A percentile compares a stretch with the other conserved stretches of the same genome.
These are phyloP conservation scores for Nasonia longicornis DNA, from an alignment of 1,140 invertebrate species.

Conservation along the genomic window DNA sequence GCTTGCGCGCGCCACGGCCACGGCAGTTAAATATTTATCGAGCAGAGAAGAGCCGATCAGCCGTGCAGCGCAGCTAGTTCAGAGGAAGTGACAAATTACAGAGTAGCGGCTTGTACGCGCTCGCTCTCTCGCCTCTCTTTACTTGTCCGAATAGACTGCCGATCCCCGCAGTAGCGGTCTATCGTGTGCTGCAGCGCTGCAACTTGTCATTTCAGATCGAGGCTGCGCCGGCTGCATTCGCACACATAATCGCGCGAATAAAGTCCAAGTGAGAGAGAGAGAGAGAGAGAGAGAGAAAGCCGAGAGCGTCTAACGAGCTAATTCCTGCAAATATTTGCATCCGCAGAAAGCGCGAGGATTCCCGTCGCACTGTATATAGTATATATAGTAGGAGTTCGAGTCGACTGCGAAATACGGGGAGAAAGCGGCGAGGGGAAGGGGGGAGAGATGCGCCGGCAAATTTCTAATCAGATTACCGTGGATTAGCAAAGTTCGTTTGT, in stretches of 20 bases:
- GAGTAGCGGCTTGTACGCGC: neutral
- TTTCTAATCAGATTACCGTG: slow-evolving; percentile 70
- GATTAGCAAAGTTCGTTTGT: slow-evolving; percentile 71
- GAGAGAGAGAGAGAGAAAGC: neutral
- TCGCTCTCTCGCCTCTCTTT: neutral
- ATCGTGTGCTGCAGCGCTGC: neutral
- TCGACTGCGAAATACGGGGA: slow-evolving; percentile 28
- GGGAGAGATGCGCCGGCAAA: slow-evolving; percentile 53
- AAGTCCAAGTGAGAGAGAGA: neutral
- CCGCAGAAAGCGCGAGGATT: slow-evolving; percentile 47
- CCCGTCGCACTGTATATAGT: slow-evolving; percentile 38
- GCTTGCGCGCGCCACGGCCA: no score
- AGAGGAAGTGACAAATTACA: slow-evolving; percentile 42
- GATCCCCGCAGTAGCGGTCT: neutral
- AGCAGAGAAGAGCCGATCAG: slow-evolving; percentile 25
- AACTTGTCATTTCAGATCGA: neutral
- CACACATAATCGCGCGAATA: neutral
- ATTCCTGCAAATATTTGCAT: slow-evolving; percentile 65
- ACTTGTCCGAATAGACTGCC: neutral
- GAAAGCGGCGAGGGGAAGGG: slow-evolving; percentile 40
- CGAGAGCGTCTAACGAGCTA: slow-evolving; percentile 53
- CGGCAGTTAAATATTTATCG: slow-evolving; percentile 36
- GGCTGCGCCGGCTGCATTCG: neutral
- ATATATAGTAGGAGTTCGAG: neutral
- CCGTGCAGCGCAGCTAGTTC: neutral